Percentiles rank a stretch among this genome's conserved stretches.
These are phyloP conservation scores for Stegastes partitus DNA, from an alignment of 2,113 vertebrate genomes.

Conservation along the genomic window DNA sequence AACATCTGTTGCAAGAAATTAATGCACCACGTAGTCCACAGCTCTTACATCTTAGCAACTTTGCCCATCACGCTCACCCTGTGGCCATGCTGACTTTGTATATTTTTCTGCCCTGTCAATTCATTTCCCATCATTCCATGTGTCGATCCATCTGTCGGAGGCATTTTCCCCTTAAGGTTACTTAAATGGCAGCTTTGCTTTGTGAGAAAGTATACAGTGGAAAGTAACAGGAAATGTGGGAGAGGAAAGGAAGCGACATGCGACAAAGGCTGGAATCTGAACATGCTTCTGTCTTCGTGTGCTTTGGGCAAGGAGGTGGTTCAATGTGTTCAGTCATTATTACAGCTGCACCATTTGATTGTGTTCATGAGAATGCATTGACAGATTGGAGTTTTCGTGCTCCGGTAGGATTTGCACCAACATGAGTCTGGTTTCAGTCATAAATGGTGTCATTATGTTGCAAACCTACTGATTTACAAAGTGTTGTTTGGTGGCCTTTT, in stretches of 20 bases:
- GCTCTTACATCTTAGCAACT: background rate
- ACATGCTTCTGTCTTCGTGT: conserved; percentile 27
- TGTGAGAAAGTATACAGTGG: conserved; percentile 53
- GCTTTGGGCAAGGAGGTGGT: conserved; percentile 8
- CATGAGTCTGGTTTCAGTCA: conserved; percentile 5
- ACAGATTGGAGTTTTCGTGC: conserved; percentile 8
- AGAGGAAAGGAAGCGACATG: conserved; percentile 43
- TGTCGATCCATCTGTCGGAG: conserved; percentile 24
- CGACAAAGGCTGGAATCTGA: conserved; percentile 25
- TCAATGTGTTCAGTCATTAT: conserved; percentile 17
- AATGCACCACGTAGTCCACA: background rate
- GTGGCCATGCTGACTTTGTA: conserved; percentile 5
- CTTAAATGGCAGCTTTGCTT: conserved; percentile 38
- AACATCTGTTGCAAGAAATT: background rate
- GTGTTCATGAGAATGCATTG: background rate
- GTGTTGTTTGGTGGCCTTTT: no score
- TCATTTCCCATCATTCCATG: conserved; percentile 27
- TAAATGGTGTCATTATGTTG: background rate
- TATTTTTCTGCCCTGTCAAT: conserved; percentile 34
- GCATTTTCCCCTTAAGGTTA: conserved; percentile 42
- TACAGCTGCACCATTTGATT: conserved; percentile 9
- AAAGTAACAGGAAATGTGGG: conserved; percentile 67
- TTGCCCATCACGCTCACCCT: conserved; percentile 14
- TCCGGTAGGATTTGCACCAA: background rate
- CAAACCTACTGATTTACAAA: no score